Conservation (phyloP, 2,113 vertebrate species). For the Brachypodius melanocephalos region DNA sequence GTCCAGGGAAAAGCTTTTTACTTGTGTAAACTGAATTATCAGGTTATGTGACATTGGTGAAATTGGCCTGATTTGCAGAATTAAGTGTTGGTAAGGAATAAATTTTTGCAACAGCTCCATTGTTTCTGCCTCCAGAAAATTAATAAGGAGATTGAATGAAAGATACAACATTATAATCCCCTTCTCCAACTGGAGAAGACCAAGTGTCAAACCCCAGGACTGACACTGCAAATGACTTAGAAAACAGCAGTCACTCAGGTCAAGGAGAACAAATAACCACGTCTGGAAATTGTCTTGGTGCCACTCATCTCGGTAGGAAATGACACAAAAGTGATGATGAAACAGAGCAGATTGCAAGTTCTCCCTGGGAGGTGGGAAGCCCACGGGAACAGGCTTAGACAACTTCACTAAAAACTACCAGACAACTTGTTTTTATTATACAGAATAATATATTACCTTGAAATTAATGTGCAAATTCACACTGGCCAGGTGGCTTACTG, state of each 20-base stretch:
- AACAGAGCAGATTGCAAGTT: constrained; percentile 58
- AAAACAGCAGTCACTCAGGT: constrained; percentile 44
- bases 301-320: constrained; percentile 61
- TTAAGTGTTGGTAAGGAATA: neutral
- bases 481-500: constrained; percentile 26
- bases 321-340: constrained; percentile 60
- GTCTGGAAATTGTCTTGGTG: constrained; percentile 58
- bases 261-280: constrained; percentile 43
- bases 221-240: constrained; percentile 31
- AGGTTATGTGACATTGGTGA: neutral
- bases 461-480: neutral
- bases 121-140: neutral
- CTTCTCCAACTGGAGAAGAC: neutral
- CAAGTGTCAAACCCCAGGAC: neutral
- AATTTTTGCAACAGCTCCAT: neutral
- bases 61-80: neutral
- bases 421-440: constrained; percentile 10
- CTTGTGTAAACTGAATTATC: neutral
- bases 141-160: neutral
- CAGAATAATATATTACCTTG: constrained; percentile 42
- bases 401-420: constrained; percentile 24
- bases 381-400: constrained; percentile 19
- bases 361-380: constrained; percentile 42
- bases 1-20: neutral
- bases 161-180: neutral